These are phyloP conservation scores for Ramphastos sulfuratus DNA, from an alignment of 2,113 vertebrate species.

Conservation along the genomic window DNA sequence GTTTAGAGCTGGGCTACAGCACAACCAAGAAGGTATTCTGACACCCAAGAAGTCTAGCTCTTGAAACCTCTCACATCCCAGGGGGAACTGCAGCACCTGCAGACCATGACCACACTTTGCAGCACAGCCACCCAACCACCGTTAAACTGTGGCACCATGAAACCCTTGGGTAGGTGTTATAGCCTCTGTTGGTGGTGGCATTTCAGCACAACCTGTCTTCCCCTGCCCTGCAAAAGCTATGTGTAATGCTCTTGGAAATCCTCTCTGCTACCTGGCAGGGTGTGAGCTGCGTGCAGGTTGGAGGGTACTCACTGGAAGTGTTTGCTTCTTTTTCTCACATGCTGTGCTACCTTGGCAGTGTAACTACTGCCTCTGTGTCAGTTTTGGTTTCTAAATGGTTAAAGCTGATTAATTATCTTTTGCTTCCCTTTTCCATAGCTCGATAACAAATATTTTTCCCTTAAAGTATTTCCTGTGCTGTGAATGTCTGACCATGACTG, in stretches of 20 bases:
- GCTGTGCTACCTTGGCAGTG: neutral
- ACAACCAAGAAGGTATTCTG: neutral
- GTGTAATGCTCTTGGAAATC: neutral
- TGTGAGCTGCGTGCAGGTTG: neutral
- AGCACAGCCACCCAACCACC: neutral
- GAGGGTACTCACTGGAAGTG: neutral
- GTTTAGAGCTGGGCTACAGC: neutral
- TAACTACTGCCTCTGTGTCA: neutral
- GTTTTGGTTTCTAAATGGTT: neutral
- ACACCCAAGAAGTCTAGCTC: neutral
- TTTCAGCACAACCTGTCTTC: neutral
- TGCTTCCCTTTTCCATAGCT: slow-evolving; percentile 12
- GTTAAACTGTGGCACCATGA: neutral
- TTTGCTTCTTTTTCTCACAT: neutral
- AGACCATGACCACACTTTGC: neutral
- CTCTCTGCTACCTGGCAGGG: neutral
- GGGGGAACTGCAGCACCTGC: neutral
- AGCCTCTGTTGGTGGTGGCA: neutral
- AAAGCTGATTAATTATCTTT: slow-evolving; percentile 13
- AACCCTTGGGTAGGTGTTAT: neutral
- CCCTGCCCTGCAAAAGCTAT: fast-evolving
- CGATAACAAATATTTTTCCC: neutral
- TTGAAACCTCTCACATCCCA: neutral
- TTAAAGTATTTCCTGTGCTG: neutral
- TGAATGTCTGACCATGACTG: neutral